Percentiles rank a stretch among this genome's conserved stretches.
phyloP scores from a whole-genome alignment of 2,888 invertebrate genomes.

The Norana najaformis region DNA sequence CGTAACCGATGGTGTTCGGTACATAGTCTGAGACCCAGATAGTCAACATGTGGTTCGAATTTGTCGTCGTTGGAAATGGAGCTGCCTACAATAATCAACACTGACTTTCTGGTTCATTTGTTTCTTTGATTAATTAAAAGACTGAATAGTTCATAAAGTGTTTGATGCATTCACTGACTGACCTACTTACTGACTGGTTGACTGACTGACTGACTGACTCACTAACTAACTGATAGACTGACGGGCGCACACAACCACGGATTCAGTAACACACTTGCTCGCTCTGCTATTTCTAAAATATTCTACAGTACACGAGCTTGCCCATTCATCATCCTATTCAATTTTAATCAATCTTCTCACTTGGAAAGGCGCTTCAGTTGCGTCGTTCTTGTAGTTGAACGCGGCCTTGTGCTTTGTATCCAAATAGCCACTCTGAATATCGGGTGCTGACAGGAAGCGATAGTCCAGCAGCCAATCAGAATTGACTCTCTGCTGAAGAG shows the following conservation, averaged over 20 bases:
- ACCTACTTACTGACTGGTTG: no score
- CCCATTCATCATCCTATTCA: no score
- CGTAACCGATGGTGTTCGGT: slow-evolving; percentile 62
- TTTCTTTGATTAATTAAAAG: no score
- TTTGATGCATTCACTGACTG: no score
- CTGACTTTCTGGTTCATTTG: no score
- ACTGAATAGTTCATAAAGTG: no score
- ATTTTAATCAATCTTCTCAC: background rate
- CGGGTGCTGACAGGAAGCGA: background rate
- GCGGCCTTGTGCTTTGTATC: background rate
- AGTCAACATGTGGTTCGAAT: background rate
- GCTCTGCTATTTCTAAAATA: no score
- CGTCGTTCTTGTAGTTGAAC: background rate
- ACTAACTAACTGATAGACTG: no score
- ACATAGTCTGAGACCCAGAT: background rate
- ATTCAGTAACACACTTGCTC: no score
- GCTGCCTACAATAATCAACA: background rate
- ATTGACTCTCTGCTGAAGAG: background rate
- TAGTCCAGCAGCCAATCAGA: background rate
- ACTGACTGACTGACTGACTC: no score
- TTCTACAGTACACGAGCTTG: no score
- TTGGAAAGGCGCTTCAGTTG: background rate
- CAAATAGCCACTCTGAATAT: background rate
- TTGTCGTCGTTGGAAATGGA: background rate
- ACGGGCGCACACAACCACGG: no score